Conservation (phyloP, 2,113 vertebrate species). For the Aldabrachelys gigantea region DNA sequence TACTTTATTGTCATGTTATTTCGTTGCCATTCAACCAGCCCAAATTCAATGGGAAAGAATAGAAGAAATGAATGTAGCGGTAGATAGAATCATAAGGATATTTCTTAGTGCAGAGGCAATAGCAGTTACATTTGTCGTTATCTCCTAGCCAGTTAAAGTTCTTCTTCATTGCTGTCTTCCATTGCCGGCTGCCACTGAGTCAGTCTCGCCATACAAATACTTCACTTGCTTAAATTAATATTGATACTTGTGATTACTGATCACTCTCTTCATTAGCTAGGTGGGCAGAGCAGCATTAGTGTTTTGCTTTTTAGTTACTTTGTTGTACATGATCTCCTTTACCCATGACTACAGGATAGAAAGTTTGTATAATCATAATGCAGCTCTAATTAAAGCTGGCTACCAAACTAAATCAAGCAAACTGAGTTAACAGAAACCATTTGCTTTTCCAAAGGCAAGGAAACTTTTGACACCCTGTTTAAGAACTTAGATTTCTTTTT, state of each 20-base stretch:
- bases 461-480: not conserved
- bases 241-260: not conserved
- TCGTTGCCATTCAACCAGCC: not conserved
- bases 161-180: not conserved
- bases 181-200: not conserved
- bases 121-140: not conserved
- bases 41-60: slow-evolving; percentile 3
- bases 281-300: not conserved
- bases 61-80: not conserved
- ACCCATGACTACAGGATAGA: not conserved
- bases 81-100: not conserved
- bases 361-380: not conserved
- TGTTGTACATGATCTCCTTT: not conserved
- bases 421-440: not conserved
- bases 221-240: not conserved
- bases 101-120: not conserved
- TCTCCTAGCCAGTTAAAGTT: not conserved
- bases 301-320: not conserved
- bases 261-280: accelerated
- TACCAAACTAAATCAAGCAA: not conserved
- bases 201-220: not conserved
- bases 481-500: not conserved
- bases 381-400: not conserved
- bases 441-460: not conserved
- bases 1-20: slow-evolving; percentile 7